A percentile compares a stretch with the other conserved stretches of the same genome.
Evolutionary conservation across 1,140 invertebrate species (phyloP).

Genomic region (Leptinotarsa defecta): DNA sequence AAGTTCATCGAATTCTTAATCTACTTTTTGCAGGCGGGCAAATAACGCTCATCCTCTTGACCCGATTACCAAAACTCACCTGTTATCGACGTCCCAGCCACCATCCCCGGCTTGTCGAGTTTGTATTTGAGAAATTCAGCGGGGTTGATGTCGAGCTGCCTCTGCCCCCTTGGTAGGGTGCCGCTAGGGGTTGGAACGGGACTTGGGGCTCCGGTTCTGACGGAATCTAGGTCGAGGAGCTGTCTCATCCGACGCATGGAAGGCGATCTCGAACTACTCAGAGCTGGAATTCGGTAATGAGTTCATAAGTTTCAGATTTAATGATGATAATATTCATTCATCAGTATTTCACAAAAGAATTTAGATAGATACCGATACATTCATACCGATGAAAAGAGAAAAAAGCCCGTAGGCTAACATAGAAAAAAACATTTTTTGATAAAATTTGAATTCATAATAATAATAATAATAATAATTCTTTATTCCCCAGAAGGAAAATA

Average conservation of each 20-base stretch:
- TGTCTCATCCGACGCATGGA: slow-evolving; percentile 79
- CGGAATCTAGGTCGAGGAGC: slow-evolving; percentile 72
- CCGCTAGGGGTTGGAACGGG: slow-evolving; percentile 74
- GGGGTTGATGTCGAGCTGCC: slow-evolving; percentile 86
- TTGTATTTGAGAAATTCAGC: slow-evolving; percentile 93
- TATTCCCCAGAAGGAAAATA: too few relatives aligned
- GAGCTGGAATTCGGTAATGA: slow-evolving; percentile 39
- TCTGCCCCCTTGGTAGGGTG: slow-evolving; percentile 71
- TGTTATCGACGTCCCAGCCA: slow-evolving; percentile 51
- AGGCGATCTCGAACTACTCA: slow-evolving; percentile 65
- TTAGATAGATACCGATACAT: too few relatives aligned
- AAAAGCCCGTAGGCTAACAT: too few relatives aligned
- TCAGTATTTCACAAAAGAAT: too few relatives aligned
- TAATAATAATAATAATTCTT: too few relatives aligned
- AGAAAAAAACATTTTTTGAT: too few relatives aligned
- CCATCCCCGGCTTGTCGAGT: slow-evolving; percentile 75
- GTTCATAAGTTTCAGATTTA: neutral
- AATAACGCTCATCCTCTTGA: neutral
- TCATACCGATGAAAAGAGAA: too few relatives aligned
- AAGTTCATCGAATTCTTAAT: too few relatives aligned
- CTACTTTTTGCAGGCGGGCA: too few relatives aligned
- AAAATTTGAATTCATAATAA: too few relatives aligned
- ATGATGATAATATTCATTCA: neutral
- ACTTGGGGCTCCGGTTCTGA: slow-evolving; percentile 64
- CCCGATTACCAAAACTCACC: slow-evolving; percentile 29